These are phyloP conservation scores for Chrysomela aeneicollis DNA, from an alignment of 2,888 invertebrate species.

Conservation along the genomic window DNA sequence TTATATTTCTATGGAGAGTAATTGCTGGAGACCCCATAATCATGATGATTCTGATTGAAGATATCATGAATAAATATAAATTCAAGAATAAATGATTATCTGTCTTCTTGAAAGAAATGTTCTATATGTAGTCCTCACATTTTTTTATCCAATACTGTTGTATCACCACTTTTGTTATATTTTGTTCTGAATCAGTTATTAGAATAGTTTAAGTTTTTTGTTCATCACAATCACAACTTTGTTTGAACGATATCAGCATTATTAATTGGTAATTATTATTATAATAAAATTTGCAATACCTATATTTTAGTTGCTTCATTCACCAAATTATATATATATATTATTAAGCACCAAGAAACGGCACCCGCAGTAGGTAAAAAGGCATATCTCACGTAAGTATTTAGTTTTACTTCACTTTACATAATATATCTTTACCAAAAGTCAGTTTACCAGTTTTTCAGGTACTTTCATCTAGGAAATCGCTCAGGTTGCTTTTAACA, in stretches of 20 bases:
- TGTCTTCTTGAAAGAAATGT: neutral
- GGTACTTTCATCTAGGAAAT: too few relatives aligned
- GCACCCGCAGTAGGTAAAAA: slow-evolving; percentile 4
- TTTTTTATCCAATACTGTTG: neutral
- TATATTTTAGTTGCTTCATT: slow-evolving; percentile 37
- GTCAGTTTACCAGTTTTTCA: too few relatives aligned
- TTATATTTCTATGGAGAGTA: too few relatives aligned
- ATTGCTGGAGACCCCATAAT: too few relatives aligned
- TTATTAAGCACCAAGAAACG: slow-evolving; percentile 22
- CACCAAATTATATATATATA: slow-evolving; percentile 28
- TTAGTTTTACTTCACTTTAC: slow-evolving; percentile 7
- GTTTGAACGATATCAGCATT: slow-evolving; percentile 31
- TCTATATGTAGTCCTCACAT: neutral
- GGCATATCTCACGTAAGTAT: slow-evolving; percentile 29
- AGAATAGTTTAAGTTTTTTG: slow-evolving; percentile 12
- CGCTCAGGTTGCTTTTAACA: too few relatives aligned
- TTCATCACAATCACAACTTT: slow-evolving; percentile 15
- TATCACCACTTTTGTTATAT: slow-evolving; percentile 16
- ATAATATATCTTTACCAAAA: too few relatives aligned
- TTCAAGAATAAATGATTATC: too few relatives aligned
- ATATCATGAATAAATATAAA: too few relatives aligned
- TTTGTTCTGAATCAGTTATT: slow-evolving; percentile 5
- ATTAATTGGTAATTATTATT: slow-evolving; percentile 36
- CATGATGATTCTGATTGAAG: too few relatives aligned
- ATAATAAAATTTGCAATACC: slow-evolving; percentile 41